Base-by-base conservation (phyloP, 2,888 invertebrate genomes). In the Leptopilina drosophilae region DNA sequence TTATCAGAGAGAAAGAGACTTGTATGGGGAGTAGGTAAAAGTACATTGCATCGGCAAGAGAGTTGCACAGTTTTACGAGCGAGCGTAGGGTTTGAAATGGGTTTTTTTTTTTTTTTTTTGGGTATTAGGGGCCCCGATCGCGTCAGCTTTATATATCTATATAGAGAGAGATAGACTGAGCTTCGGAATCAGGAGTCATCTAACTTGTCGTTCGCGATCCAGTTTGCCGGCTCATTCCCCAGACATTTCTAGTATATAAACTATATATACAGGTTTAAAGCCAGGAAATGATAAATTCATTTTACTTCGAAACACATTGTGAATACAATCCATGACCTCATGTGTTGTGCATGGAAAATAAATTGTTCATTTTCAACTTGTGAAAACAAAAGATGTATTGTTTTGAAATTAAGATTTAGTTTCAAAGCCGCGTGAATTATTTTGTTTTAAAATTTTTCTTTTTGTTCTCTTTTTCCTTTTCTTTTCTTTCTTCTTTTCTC, bases 211-310 rank as follows among this genome's bases (percentile, higher is more conserved):
- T 75, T 53, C 78, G 77, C 77, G 80, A 78, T 79, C 79, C 80
- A 79, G 78, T 82, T 83, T 80, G 81, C 64, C 76, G 75, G 78
- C 79, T 83, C 79, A 69, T 78, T 85, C 84, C 85, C 85, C 56
- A 78, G 83, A 75, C 81, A 78, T 80, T 62, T 62, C 49, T 11
- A 33, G 76, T 77, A 62, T 77, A 77, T 78, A 53, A 69, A 78
- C 59, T 69, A 69, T 80, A 78, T 79, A 65, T 78, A 33, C 33
- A 33, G 33, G 33, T 56, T 5, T 56, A 59, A 79, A 81, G 80
- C 20, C 69, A 42, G 42, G 80, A 46, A 82, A 85, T 84, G 82
- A 86, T 87, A 86, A 86, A 87, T 87, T 87, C 84, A 85, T 84
- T 85, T 85, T 82, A 81, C 82, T 82, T 80, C 80, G 81, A 79